These are phyloP conservation scores for Myripristis jacobus DNA, from an alignment of 2,797 vertebrate species.

Conservation along the genomic window DNA sequence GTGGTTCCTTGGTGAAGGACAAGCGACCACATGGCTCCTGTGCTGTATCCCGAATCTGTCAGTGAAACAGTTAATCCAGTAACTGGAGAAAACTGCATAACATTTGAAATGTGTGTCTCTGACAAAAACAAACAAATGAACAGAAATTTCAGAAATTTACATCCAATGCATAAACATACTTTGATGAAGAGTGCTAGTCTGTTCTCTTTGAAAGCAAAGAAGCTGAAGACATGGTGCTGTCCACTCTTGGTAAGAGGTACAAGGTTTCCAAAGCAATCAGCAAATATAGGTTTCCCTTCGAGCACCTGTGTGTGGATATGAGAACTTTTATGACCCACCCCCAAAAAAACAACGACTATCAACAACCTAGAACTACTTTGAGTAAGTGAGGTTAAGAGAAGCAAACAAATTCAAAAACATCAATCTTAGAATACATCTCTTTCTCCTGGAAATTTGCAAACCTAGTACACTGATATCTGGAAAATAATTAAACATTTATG, in stretches of 20 bases:
- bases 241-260: constrained; percentile 97
- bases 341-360: constrained; percentile 14
- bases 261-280: constrained; percentile 98
- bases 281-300: constrained; percentile 98
- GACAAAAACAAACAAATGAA: constrained; percentile 2
- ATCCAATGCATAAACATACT: constrained; percentile 77
- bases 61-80: constrained; percentile 16
- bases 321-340: constrained; percentile 26
- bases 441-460: neutral
- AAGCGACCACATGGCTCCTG: constrained; percentile 97
- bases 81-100: neutral
- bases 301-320: constrained; percentile 85
- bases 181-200: constrained; percentile 97
- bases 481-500: too few species aligned
- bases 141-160: neutral
- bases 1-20: constrained; percentile 97
- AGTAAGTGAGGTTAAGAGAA: neutral
- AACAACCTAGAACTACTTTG: neutral
- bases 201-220: constrained; percentile 99
- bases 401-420: too few species aligned
- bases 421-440: neutral
- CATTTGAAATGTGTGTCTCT: constrained; percentile 14
- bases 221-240: constrained; percentile 98
- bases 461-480: neutral
- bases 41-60: constrained; percentile 94